Evolutionary conservation across 1,140 invertebrate genomes (phyloP).

Genomic region (Brachionus paranguensis): DNA sequence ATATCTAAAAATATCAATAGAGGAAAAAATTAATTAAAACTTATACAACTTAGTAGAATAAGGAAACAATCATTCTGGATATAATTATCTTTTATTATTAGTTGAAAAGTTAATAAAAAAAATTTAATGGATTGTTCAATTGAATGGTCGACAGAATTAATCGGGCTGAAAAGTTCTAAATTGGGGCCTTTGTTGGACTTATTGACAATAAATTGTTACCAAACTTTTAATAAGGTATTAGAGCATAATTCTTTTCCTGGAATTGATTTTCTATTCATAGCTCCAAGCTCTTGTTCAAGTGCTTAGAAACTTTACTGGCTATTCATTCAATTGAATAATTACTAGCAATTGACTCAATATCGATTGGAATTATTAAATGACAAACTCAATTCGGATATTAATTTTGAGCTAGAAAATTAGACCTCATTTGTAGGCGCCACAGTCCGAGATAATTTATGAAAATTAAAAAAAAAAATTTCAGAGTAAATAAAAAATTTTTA

Average conservation of each 20-base stretch:
- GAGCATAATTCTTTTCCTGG: neutral
- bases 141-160: neutral
- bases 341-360: neutral
- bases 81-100: neutral
- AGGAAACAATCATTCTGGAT: neutral
- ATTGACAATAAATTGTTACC: neutral
- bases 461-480: neutral
- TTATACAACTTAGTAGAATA: neutral
- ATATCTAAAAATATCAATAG: neutral
- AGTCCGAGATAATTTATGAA: neutral
- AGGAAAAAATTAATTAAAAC: neutral
- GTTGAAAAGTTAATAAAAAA: neutral
- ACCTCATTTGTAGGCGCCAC: neutral
- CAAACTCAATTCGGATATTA: neutral
- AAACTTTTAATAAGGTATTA: neutral
- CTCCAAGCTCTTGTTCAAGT: neutral
- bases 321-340: conserved; percentile 8
- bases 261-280: neutral
- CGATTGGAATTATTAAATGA: neutral
- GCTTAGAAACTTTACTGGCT: neutral
- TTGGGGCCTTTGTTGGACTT: neutral
- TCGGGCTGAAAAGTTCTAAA: neutral
- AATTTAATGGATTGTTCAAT: neutral
- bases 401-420: neutral
- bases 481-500: neutral